Base-by-base conservation (phyloP, 1,140 invertebrate species). In the Mylabris phalerata region DNA sequence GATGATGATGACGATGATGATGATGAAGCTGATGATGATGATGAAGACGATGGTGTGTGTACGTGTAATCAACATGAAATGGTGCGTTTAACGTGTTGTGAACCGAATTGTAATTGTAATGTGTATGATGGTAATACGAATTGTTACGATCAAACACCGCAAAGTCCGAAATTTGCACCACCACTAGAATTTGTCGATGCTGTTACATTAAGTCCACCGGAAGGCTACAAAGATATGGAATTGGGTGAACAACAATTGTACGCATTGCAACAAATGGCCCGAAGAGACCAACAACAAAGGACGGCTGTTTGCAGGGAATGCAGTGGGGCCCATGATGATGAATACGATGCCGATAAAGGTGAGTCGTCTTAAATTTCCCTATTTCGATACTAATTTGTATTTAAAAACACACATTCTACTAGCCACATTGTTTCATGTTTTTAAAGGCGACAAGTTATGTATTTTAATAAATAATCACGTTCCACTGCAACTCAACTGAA, bases 161-260 rank as follows among this genome's bases (percentile, higher is more conserved):
- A 77, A 72, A 79, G 77, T 62, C 77, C 78, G 24, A 80, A 80
- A 68, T 80, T 72, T 67, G 77, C 80, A 65, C 84, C 84, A 52
- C 82, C 83, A 5, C 72, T 81, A 50, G 80, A 84, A 59, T 83
- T 83, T 65, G 80, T 82, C 38, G 85, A 87, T 68, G 84, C 86
- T 55, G 87, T 88, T n/a, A 90, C 89, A 2, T 79, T 91, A 4
- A 91, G 88, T 69, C 89, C 89, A 47, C 89, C 89, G 7, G 89
- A 92, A 67, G 89, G 89, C 5, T 92, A 91, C 77, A 91, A 92
- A 73, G 89, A 91, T 67, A 77, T 84, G 75, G 79, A 79, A 24
- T 66, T 81, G 54, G 73, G 75, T 6, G 79, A 80, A 58, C 77
- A 80, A 52, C 62, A 72, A 62, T 41, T 71, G 73, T 75, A 52